A percentile compares a stretch with the other conserved stretches of the same genome.
Conservation (phyloP, 2,888 invertebrate species). For the Panorpa germanica region DNA sequence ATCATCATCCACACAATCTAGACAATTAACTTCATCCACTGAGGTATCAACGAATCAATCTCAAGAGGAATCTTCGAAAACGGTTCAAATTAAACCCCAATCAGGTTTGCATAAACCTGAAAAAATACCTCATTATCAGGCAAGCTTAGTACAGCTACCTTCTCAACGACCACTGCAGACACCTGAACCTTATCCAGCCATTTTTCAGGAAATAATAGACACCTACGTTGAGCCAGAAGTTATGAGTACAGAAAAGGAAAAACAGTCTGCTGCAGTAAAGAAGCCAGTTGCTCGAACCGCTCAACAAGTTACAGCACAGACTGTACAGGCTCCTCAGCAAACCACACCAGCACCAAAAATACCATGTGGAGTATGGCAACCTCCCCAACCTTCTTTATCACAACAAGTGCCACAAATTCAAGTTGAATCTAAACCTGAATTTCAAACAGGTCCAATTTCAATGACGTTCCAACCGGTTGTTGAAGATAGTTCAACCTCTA, state of each 20-base stretch:
- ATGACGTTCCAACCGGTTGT: constrained; percentile 46
- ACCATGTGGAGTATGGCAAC: constrained; percentile 9
- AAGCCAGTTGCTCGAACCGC: constrained; percentile 16
- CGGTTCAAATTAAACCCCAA: constrained; percentile 18
- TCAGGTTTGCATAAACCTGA: constrained; percentile 41
- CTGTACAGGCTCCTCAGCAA: constrained; percentile 12
- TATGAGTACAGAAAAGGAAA: constrained; percentile 16
- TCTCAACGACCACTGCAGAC: constrained; percentile 35
- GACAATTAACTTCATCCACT: no score
- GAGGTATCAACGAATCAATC: constrained; percentile 5
- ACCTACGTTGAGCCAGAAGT: constrained; percentile 24
- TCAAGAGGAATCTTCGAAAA: constrained; percentile 16
- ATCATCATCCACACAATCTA: constrained; percentile 15
- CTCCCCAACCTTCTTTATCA: not conserved
- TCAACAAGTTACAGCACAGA: constrained; percentile 12
- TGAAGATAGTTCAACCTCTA: constrained; percentile 24
- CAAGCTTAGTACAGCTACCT: constrained; percentile 35
- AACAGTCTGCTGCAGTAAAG: constrained; percentile 14
- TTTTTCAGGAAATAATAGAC: constrained; percentile 26
- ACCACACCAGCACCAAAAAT: constrained; percentile 11
- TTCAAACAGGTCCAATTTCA: constrained; percentile 32
- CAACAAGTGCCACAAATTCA: constrained; percentile 3
- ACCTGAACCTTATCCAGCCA: constrained; percentile 29
- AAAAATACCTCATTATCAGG: constrained; percentile 42
- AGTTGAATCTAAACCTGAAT: constrained; percentile 18